A percentile compares a stretch with the other conserved stretches of the same genome.
These are phyloP conservation scores for Macrophya annulata DNA, from an alignment of 2,888 invertebrate species.

Conservation along the genomic window DNA sequence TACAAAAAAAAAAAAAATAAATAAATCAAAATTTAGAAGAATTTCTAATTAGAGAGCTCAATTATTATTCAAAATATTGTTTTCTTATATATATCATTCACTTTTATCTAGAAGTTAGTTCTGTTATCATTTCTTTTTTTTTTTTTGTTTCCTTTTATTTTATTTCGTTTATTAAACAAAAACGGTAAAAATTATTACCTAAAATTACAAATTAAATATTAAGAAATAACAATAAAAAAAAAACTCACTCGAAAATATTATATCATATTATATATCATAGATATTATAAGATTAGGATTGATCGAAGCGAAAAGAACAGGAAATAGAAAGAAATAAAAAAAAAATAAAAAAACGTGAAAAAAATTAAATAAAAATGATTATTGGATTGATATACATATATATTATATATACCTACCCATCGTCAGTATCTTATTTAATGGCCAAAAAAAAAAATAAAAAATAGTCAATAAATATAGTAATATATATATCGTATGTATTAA, in stretches of 20 bases:
- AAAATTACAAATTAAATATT: not conserved
- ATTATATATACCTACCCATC: not conserved
- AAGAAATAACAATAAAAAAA: not conserved
- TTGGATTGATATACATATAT: slow-evolving; percentile 1
- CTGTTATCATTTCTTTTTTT: too few species aligned
- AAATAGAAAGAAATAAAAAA: not conserved
- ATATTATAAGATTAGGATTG: not conserved
- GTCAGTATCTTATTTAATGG: not conserved
- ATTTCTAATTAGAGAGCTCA: not conserved
- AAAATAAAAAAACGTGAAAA: not conserved
- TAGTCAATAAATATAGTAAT: not conserved
- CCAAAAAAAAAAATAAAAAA: not conserved
- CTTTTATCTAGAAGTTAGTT: too few species aligned
- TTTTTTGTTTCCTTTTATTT: too few species aligned
- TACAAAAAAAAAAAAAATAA: not conserved
- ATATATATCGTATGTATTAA: not conserved
- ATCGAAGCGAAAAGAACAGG: not conserved
- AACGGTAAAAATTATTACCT: not conserved
- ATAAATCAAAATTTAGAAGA: not conserved
- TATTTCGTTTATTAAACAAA: not conserved
- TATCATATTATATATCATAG: slow-evolving; percentile 1
- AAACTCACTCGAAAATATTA: not conserved
- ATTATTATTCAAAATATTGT: not conserved
- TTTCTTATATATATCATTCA: too few species aligned
- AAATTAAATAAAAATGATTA: not conserved